Conservation (phyloP, 1,140 invertebrate genomes). For the Leptopilina clavipes region DNA sequence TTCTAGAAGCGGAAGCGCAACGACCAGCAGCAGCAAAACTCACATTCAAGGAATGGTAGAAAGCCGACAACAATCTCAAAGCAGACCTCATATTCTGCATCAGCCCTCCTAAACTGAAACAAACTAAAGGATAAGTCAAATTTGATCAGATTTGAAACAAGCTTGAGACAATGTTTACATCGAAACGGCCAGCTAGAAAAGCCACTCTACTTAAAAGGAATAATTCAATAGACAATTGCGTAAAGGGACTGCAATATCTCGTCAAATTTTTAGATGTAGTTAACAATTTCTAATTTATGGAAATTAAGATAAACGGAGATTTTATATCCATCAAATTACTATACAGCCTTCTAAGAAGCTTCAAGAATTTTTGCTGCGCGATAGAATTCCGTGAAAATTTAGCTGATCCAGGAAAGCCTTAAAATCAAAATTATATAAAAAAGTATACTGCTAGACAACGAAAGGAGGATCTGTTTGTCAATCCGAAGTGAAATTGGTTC, state of each 20-base stretch:
- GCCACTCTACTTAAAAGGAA: conserved; percentile 12
- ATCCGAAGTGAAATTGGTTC: neutral
- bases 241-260: neutral
- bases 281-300: conserved; percentile 55
- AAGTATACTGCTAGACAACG: conserved; percentile 14
- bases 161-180: conserved; percentile 35
- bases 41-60: neutral
- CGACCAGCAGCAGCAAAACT: neutral
- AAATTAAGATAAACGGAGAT: conserved; percentile 54
- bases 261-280: conserved; percentile 20
- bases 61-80: conserved; percentile 43
- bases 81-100: conserved; percentile 46
- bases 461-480: conserved; percentile 23
- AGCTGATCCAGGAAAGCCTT: conserved; percentile 50
- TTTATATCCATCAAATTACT: conserved; percentile 58
- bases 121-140: conserved; percentile 16
- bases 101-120: conserved; percentile 40
- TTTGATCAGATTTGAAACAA: conserved; percentile 22
- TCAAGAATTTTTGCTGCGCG: conserved; percentile 59
- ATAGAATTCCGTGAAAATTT: conserved; percentile 57
- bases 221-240: conserved; percentile 35
- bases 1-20: neutral
- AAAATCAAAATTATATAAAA: conserved; percentile 55
- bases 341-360: conserved; percentile 52
- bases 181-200: conserved; percentile 22